phyloP scores from a whole-genome alignment of 2,888 invertebrate genomes.

The Tenthredo mesomela region DNA sequence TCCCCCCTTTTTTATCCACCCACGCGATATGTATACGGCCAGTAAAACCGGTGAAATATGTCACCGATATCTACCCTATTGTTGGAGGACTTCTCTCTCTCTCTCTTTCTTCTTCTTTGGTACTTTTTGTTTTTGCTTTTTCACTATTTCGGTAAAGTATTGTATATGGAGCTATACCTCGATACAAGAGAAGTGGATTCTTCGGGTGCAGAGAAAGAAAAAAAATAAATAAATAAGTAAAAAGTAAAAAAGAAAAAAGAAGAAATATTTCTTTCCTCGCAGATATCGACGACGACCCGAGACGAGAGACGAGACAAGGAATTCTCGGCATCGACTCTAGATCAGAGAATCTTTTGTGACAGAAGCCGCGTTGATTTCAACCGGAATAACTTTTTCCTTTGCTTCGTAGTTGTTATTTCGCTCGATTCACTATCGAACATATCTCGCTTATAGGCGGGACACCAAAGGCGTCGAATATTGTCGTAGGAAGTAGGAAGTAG shows the following conservation, averaged over 20 bases:
- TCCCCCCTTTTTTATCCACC: neutral
- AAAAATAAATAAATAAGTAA: neutral
- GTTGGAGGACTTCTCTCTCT: neutral
- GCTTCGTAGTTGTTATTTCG: neutral
- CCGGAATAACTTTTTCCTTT: slow-evolving; percentile 23
- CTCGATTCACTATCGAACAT: neutral
- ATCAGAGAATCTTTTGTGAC: slow-evolving; percentile 15
- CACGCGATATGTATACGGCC: slow-evolving; percentile 5
- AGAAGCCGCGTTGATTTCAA: slow-evolving; percentile 45
- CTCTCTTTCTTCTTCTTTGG: slow-evolving; percentile 7
- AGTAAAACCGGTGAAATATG: slow-evolving; percentile 51
- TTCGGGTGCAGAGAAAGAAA: neutral
- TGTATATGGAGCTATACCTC: neutral
- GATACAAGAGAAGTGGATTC: neutral
- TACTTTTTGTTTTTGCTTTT: neutral
- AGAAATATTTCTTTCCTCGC: slow-evolving; percentile 8
- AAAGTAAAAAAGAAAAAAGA: neutral
- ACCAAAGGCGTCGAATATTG: slow-evolving; percentile 70
- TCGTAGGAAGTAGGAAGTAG: slow-evolving; percentile 63
- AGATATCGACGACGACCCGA: slow-evolving; percentile 11
- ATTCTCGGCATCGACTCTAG: neutral
- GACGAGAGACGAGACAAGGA: neutral
- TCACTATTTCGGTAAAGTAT: neutral
- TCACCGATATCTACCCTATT: slow-evolving; percentile 51
- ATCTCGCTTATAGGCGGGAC: slow-evolving; percentile 48